Evolutionary conservation across 1,140 invertebrate genomes (phyloP), one percentile per base, ranked within the genome.

Genomic region (Saccostrea echinata): DNA sequence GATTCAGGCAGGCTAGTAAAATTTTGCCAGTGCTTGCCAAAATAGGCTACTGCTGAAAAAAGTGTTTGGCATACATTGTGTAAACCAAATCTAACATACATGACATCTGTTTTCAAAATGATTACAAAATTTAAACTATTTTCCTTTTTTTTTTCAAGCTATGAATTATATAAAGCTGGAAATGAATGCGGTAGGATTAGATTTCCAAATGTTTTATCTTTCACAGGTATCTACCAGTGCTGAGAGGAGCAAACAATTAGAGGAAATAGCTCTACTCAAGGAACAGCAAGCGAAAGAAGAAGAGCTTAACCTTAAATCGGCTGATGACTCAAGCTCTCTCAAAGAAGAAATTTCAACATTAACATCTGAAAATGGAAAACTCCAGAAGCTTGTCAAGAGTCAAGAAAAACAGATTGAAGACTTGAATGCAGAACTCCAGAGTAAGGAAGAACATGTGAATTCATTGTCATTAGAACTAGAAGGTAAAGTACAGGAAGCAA

Each of bases 391-490:
- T 1, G 71, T 43, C 53, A 33, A 80, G 4, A 51, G 9, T 11
- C 71, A 88, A 61, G 84, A 61, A 43, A 57, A 88, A 51, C 33
- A 84, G 16, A 81, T 88, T 27, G 84, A 85, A 52, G n/a, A 30
- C n/a, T 61, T 88, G 30, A 85, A 85, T 16, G 24, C 12, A 51
- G 35, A 55, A 13, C 30, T 88, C 3, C 55, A 85, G 11, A 27
- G 24, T 33, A 24, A 84, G 64, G 30, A 53, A 52, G 82, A 84
- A n/a, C 24, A 33, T 16, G 13, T 76, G 9, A 0, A 30, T 11
- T 76, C 68, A 27, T 30, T 76, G 68, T 76, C 27, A 3, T 30
- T 12, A 13, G 68, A 76, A 12, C 27, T 76, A 16, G 27, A 76
- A 76, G 68, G 68, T 76, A 76, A 76, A 76, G 68, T 76, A 33